Conservation (phyloP, 2,113 vertebrate species). For the Garra rufa region DNA sequence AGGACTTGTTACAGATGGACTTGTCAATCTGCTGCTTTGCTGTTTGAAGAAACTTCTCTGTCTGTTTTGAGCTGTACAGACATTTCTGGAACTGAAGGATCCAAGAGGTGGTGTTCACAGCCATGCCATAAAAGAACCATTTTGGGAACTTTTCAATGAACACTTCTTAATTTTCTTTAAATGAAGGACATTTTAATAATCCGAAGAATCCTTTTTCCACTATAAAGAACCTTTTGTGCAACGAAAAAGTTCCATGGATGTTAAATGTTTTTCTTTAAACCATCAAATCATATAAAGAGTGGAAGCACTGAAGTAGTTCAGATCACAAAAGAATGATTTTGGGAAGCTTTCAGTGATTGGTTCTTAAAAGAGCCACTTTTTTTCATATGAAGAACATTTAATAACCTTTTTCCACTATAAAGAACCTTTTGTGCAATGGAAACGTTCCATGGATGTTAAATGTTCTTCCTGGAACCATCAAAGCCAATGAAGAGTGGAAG, state of each 20-base stretch:
- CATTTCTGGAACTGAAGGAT: background rate
- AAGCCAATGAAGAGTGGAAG: too few relatives aligned
- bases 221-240: background rate
- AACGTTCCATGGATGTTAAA: background rate
- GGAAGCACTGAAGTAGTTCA: too few relatives aligned
- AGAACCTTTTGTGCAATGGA: background rate
- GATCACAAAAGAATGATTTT: too few relatives aligned
- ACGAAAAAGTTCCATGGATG: background rate
- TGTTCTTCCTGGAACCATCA: background rate
- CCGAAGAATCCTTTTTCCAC: background rate
- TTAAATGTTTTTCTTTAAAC: background rate
- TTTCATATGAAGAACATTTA: background rate
- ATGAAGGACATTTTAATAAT: background rate
- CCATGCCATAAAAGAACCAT: background rate
- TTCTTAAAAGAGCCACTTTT: background rate
- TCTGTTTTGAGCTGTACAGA: background rate
- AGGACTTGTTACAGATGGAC: background rate
- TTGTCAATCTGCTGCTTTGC: conserved; percentile 9
- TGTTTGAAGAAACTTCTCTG: background rate
- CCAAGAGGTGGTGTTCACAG: background rate
- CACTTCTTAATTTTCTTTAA: background rate
- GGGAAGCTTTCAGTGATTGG: background rate
- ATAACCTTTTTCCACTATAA: background rate
- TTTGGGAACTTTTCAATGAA: background rate
- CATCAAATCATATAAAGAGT: background rate